Evolutionary conservation across 2,113 vertebrate genomes (phyloP).

Genomic region (Coreoperca whiteheadi): DNA sequence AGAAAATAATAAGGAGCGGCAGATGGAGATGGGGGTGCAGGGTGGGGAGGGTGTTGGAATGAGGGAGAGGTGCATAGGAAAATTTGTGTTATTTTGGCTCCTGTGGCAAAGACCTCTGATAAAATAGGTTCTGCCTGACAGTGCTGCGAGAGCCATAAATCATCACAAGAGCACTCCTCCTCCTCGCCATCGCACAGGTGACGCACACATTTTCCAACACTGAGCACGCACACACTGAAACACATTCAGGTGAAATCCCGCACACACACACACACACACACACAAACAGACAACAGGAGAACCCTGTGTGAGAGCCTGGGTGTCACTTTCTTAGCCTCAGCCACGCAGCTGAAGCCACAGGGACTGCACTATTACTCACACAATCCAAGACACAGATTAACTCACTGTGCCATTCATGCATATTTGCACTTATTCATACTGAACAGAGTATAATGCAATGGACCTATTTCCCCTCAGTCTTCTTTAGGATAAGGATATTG

Average conservation of each 20-base stretch:
- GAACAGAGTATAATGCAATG: not conserved
- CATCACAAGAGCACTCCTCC: constrained; percentile 65
- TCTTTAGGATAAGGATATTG: not conserved
- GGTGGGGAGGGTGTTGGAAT: constrained; percentile 15
- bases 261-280: not conserved
- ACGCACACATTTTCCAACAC: constrained; percentile 24
- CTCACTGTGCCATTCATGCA: not conserved
- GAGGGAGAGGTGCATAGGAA: constrained; percentile 39
- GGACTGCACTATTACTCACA: not conserved
- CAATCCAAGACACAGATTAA: not conserved
- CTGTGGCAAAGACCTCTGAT: constrained; percentile 73
- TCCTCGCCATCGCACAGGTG: constrained; percentile 66
- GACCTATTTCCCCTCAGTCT: not conserved
- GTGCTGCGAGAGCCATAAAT: constrained; percentile 77
- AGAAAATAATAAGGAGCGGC: constrained; percentile 36
- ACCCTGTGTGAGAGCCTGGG: constrained; percentile 12
- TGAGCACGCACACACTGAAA: constrained; percentile 10
- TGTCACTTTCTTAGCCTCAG: constrained; percentile 20
- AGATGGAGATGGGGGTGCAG: not conserved
- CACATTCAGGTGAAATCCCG: not conserved
- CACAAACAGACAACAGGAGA: constrained; percentile 9
- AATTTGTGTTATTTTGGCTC: constrained; percentile 73
- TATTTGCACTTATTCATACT: not conserved
- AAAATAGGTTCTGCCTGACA: constrained; percentile 73
- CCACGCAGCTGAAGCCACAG: not conserved